Conservation (phyloP, 2,888 invertebrate genomes). For the Agonopterix alstromeriana region DNA sequence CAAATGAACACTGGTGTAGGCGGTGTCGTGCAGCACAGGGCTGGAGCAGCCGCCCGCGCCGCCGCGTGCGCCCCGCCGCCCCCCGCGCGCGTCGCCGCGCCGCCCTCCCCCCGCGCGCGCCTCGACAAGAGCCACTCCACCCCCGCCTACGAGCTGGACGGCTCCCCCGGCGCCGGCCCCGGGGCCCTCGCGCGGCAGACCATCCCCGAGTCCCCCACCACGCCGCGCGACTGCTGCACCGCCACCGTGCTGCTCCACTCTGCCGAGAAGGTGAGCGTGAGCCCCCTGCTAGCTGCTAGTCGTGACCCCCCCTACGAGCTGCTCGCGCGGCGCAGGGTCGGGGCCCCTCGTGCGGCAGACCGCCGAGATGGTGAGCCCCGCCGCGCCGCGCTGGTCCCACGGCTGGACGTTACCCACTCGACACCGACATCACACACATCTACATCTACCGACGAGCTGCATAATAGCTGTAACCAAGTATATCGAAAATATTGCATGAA, state of each 20-base stretch:
- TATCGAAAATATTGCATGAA: too few relatives aligned
- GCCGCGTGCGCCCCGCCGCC: constrained; percentile 78
- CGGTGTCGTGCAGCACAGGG: constrained; percentile 86
- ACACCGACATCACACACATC: too few relatives aligned
- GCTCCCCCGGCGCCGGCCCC: background rate
- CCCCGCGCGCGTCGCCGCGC: constrained; percentile 5
- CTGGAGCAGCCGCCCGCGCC: constrained; percentile 82
- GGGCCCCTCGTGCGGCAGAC: too few relatives aligned
- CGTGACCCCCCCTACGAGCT: too few relatives aligned
- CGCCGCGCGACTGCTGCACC: constrained; percentile 35
- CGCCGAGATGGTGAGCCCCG: too few relatives aligned
- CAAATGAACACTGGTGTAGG: constrained; percentile 35
- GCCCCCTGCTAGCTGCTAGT: too few relatives aligned
- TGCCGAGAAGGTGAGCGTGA: constrained; percentile 16
- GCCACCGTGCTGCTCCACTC: background rate
- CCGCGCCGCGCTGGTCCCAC: too few relatives aligned
- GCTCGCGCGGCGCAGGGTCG: too few relatives aligned
- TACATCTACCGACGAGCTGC: constrained; percentile 30
- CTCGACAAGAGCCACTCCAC: constrained; percentile 89
- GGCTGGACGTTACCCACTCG: background rate
- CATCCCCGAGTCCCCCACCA: constrained; percentile 54
- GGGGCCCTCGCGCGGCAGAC: constrained; percentile 25
- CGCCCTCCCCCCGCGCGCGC: constrained; percentile 4
- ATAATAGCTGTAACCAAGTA: background rate
- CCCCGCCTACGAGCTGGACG: constrained; percentile 84